Evolutionary conservation across 1,140 invertebrate genomes (phyloP).

Genomic region (Aleiodes sp.): DNA sequence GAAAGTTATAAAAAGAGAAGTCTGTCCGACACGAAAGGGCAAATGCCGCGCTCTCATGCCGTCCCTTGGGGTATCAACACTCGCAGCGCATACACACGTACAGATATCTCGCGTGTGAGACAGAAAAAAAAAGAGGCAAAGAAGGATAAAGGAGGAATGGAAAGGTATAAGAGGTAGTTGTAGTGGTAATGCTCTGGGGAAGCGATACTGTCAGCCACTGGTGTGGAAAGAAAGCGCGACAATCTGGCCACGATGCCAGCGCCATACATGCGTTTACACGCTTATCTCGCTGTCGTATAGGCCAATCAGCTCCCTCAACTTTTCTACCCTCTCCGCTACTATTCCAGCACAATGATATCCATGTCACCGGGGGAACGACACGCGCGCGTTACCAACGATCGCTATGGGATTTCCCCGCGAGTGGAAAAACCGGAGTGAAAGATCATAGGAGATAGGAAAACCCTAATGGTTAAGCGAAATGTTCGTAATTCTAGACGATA

Average conservation of each 20-base stretch:
- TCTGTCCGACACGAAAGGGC: constrained; percentile 2
- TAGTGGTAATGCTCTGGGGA: constrained; percentile 18
- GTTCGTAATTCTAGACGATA: constrained; percentile 15
- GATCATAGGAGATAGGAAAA: constrained; percentile 4
- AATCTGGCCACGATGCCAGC: constrained; percentile 13
- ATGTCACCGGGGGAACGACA: constrained; percentile 4
- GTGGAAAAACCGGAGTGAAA: constrained; percentile 12
- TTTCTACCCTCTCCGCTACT: not conserved
- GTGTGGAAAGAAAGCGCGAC: constrained; percentile 13
- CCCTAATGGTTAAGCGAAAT: constrained; percentile 15
- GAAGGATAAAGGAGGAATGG: not conserved
- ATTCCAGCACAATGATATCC: not conserved
- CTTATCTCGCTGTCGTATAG: constrained; percentile 11
- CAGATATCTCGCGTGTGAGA: not conserved
- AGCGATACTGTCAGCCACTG: constrained; percentile 8
- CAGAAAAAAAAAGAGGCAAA: not conserved
- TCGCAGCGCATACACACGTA: not conserved
- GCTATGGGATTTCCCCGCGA: constrained; percentile 2
- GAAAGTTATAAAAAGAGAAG: constrained; percentile 23
- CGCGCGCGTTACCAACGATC: constrained; percentile 19
- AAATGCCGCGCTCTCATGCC: constrained; percentile 8
- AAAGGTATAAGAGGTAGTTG: constrained; percentile 1
- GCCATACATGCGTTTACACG: not conserved
- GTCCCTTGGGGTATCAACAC: constrained; percentile 10
- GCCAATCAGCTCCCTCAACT: not conserved